These are phyloP conservation scores for Cylindroiulus punctatus DNA, from an alignment of 2,888 invertebrate genomes.

Conservation along the genomic window DNA sequence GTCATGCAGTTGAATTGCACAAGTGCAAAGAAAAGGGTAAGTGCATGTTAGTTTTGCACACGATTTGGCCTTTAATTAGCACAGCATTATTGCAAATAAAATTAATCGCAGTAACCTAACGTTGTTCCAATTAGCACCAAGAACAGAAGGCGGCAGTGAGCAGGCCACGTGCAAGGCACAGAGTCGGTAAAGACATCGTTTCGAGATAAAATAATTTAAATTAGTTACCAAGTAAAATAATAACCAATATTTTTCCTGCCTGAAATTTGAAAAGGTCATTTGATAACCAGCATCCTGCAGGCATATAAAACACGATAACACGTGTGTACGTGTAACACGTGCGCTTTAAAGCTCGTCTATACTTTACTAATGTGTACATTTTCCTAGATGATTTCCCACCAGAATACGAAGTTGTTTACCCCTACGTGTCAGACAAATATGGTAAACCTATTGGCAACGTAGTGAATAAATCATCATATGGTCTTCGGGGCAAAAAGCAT, in stretches of 20 bases:
- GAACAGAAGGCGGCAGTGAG: neutral
- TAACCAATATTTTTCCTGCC: neutral
- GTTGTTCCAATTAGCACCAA: neutral
- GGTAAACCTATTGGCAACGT: constrained; percentile 44
- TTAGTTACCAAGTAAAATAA: neutral
- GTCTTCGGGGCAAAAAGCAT: neutral
- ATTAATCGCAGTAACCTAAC: neutral
- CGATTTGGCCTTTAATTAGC: neutral
- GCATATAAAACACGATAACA: neutral
- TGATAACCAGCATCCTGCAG: neutral
- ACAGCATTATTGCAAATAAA: neutral
- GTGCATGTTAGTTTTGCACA: neutral
- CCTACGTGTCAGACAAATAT: constrained; percentile 51
- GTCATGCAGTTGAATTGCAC: constrained; percentile 8
- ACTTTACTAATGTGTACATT: constrained; percentile 2
- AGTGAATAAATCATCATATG: neutral
- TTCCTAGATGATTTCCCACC: constrained; percentile 53
- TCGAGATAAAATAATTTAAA: neutral
- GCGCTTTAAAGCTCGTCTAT: neutral
- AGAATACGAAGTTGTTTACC: constrained; percentile 55
- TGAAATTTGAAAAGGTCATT: neutral
- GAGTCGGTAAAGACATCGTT: constrained; percentile 17
- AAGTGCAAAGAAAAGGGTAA: constrained; percentile 9
- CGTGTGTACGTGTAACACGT: neutral
- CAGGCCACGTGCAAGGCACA: constrained; percentile 18